Evolutionary conservation across 2,113 vertebrate species (phyloP).

Genomic region (Epinephelus fuscoguttatus): DNA sequence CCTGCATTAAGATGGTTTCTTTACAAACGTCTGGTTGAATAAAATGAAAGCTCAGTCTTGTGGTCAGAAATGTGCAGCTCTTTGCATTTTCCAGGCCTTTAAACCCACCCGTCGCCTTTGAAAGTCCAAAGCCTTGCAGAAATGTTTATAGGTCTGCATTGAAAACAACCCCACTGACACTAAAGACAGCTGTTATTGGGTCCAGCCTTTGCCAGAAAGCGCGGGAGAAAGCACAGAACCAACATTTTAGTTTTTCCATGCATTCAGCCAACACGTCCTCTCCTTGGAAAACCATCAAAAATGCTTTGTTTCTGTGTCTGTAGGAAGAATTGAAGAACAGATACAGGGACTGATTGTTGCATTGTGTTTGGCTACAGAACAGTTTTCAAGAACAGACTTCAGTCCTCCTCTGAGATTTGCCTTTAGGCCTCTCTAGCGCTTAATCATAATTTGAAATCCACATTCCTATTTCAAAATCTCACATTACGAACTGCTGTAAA

Average conservation of each 20-base stretch:
- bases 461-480: constrained; percentile 43
- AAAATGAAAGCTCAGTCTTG: constrained; percentile 31
- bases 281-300: constrained; percentile 56
- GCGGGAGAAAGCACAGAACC: constrained; percentile 44
- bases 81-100: constrained; percentile 53
- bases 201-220: constrained; percentile 41
- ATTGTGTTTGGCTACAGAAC: constrained; percentile 12
- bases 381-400: constrained; percentile 22
- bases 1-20: constrained; percentile 15
- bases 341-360: background rate
- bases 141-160: constrained; percentile 58
- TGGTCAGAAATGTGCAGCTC: constrained; percentile 48
- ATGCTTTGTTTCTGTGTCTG: constrained; percentile 31
- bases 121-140: constrained; percentile 58
- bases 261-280: constrained; percentile 61
- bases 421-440: constrained; percentile 18
- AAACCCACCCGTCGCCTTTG: constrained; percentile 32
- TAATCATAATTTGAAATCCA: constrained; percentile 34
- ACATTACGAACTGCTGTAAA: constrained; percentile 32
- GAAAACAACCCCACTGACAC: constrained; percentile 64
- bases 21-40: constrained; percentile 30
- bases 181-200: constrained; percentile 64
- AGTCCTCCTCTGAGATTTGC: constrained; percentile 25
- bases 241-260: constrained; percentile 65
- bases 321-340: constrained; percentile 51